phyloP scores from a whole-genome alignment of 2,113 vertebrate species.

The Melanostigma gelatinosum region DNA sequence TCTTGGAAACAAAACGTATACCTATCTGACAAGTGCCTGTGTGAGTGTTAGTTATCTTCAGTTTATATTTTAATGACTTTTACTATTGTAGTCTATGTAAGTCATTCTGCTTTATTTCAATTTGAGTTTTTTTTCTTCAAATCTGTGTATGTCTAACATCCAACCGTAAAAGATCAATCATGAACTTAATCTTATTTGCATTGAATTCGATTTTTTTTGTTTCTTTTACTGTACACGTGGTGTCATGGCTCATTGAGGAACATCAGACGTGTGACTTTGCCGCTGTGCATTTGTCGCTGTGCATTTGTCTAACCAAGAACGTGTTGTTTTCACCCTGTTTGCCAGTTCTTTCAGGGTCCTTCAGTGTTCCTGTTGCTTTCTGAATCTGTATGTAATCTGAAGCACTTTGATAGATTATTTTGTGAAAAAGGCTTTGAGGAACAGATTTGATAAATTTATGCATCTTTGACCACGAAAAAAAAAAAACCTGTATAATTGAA shows the following conservation, averaged over 20 bases:
- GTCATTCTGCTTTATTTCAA: constrained; percentile 41
- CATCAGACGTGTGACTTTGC: constrained; percentile 31
- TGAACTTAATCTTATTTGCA: constrained; percentile 18
- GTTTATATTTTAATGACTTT: constrained; percentile 50
- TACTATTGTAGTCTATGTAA: constrained; percentile 33
- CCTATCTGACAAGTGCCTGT: constrained; percentile 77
- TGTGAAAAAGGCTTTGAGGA: constrained; percentile 61
- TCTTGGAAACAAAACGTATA: constrained; percentile 37
- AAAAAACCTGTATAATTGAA: constrained; percentile 25
- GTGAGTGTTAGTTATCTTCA: constrained; percentile 53
- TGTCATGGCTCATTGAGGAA: constrained; percentile 16
- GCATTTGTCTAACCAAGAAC: constrained; percentile 37
- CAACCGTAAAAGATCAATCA: constrained; percentile 43
- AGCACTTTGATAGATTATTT: constrained; percentile 68
- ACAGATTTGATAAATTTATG: constrained; percentile 54
- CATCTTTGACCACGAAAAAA: constrained; percentile 57
- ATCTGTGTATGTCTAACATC: constrained; percentile 38
- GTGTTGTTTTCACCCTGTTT: constrained; percentile 22
- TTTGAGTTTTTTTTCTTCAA: background rate
- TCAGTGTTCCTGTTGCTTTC: constrained; percentile 26
- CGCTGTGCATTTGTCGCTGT: constrained; percentile 23
- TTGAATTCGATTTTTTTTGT: constrained; percentile 28
- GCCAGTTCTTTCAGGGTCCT: constrained; percentile 13
- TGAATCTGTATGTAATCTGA: constrained; percentile 44
- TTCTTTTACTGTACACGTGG: background rate